Conservation (phyloP, 2,113 vertebrate species). For the Elachura formosa region DNA sequence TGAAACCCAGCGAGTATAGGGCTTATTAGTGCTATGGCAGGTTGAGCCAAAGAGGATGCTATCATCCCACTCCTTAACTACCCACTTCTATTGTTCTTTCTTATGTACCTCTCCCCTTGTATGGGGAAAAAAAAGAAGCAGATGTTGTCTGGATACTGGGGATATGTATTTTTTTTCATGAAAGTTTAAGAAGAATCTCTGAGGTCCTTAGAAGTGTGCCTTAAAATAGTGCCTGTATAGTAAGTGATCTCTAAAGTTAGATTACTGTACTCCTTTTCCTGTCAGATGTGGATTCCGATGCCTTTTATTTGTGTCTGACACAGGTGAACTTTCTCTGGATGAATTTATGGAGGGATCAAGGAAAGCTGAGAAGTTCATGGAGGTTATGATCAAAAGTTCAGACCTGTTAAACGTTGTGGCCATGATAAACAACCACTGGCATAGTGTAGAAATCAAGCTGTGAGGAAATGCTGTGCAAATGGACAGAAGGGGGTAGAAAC, state of each 20-base stretch:
- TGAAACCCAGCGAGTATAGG: too few species aligned
- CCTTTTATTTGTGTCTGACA: not conserved
- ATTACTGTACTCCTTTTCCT: not conserved
- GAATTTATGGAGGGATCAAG: conserved; percentile 88
- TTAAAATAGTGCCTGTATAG: not conserved
- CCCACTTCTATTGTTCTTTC: too few species aligned
- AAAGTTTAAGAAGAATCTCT: not conserved
- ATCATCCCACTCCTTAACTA: too few species aligned
- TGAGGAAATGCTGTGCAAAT: not conserved
- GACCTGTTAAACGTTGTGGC: conserved; percentile 86
- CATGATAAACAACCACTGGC: conserved; percentile 85
- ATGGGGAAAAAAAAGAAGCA: not conserved
- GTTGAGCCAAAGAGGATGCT: too few species aligned
- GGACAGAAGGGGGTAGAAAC: not conserved
- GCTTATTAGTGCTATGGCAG: too few species aligned
- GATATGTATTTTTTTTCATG: not conserved
- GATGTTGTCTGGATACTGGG: not conserved
- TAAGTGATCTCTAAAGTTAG: not conserved
- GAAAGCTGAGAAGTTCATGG: conserved; percentile 85
- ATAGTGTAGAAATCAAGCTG: conserved; percentile 69
- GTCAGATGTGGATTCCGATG: not conserved
- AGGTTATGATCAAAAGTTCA: conserved; percentile 88
- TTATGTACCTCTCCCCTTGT: too few species aligned
- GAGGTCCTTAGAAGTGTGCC: not conserved
- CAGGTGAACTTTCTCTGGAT: conserved; percentile 87